These are phyloP conservation scores for Xanthia icteritia DNA, from an alignment of 2,888 invertebrate genomes.

Conservation along the genomic window DNA sequence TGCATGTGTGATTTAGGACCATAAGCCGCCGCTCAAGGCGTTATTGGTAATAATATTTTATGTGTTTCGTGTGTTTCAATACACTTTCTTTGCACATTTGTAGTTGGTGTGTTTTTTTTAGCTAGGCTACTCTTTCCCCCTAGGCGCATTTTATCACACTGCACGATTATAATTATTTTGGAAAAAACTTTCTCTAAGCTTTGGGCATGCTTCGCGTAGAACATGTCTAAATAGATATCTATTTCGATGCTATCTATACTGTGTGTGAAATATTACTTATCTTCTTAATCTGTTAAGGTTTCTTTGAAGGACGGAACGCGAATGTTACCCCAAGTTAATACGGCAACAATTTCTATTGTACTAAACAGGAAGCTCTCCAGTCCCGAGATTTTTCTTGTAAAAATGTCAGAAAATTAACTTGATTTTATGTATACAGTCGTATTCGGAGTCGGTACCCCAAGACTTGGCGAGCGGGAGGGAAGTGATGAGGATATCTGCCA, in stretches of 20 bases:
- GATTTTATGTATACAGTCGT: slow-evolving; percentile 80
- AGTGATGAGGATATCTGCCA: slow-evolving; percentile 97
- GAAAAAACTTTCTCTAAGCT: slow-evolving; percentile 88
- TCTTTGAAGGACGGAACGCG: slow-evolving; percentile 44
- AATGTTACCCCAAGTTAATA: slow-evolving; percentile 15
- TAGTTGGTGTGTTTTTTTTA: slow-evolving; percentile 89
- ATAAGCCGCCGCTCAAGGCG: slow-evolving; percentile 88
- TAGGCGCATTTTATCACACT: slow-evolving; percentile 89
- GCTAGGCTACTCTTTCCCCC: slow-evolving; percentile 90
- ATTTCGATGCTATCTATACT: slow-evolving; percentile 61
- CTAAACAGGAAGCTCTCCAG: background rate
- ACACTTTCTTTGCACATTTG: slow-evolving; percentile 90
- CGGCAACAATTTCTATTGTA: background rate
- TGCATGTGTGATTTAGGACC: slow-evolving; percentile 89
- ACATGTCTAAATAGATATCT: slow-evolving; percentile 75
- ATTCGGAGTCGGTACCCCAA: slow-evolving; percentile 94
- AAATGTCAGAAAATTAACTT: slow-evolving; percentile 57
- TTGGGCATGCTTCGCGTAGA: slow-evolving; percentile 89
- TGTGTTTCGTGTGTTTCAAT: slow-evolving; percentile 83
- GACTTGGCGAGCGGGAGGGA: slow-evolving; percentile 93
- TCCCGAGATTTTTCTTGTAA: background rate
- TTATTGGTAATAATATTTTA: slow-evolving; percentile 87
- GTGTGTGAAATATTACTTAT: slow-evolving; percentile 59
- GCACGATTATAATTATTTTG: slow-evolving; percentile 90
- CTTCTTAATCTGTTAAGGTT: slow-evolving; percentile 60